Conservation (phyloP, 2,888 invertebrate genomes). For the Leptinotarsa tumamoca region DNA sequence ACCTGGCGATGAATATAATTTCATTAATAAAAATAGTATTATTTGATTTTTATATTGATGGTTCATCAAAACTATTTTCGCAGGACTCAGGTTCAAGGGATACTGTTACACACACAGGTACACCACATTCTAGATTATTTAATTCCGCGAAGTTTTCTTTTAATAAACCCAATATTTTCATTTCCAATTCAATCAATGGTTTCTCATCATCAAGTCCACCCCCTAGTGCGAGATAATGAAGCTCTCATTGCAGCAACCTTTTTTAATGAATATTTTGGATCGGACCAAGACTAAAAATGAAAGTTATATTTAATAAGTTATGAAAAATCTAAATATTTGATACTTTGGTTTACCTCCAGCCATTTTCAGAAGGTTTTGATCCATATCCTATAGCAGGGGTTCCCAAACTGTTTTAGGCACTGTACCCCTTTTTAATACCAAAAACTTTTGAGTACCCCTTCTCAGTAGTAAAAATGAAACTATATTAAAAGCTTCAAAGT, state of each 20-base stretch:
- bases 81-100: neutral
- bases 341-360: conserved; percentile 21
- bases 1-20: too few species aligned
- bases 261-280: conserved; percentile 27
- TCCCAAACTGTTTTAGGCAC: too few species aligned
- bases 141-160: too few species aligned
- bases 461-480: too few species aligned
- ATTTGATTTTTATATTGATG: neutral
- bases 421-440: too few species aligned
- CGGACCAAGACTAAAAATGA: conserved; percentile 19
- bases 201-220: conserved; percentile 20
- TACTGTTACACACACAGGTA: too few species aligned
- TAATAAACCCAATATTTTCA: neutral
- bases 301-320: neutral
- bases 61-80: conserved; percentile 8
- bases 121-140: too few species aligned
- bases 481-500: too few species aligned
- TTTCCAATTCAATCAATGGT: conserved; percentile 18
- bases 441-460: too few species aligned
- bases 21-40: too few species aligned
- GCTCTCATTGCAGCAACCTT: conserved; percentile 23
- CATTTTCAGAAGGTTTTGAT: conserved; percentile 24
- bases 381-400: conserved; percentile 14
- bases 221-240: conserved; percentile 12
- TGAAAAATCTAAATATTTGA: neutral